phyloP scores from a whole-genome alignment of 2,888 invertebrate genomes.

The Andrena haemorrhoa region DNA sequence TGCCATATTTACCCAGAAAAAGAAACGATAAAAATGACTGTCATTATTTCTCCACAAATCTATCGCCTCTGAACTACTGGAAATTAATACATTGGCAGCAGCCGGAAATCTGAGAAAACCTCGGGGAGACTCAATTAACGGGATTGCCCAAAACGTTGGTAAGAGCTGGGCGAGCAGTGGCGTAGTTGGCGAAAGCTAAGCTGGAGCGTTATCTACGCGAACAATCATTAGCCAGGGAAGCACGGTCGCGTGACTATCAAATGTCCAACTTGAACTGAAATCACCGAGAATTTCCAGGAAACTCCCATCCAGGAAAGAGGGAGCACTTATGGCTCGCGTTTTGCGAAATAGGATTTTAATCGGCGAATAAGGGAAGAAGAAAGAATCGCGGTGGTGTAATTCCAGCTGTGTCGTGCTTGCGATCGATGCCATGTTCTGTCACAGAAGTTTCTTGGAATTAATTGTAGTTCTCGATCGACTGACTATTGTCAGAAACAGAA shows the following conservation, averaged over 20 bases:
- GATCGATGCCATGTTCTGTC: background rate
- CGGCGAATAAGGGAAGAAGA: constrained; percentile 14
- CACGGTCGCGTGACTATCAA: constrained; percentile 45
- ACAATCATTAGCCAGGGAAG: constrained; percentile 35
- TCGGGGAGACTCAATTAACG: constrained; percentile 57
- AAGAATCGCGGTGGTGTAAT: background rate
- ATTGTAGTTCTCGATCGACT: background rate
- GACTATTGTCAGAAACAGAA: too few relatives aligned
- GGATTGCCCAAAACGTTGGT: constrained; percentile 49
- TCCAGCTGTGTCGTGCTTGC: background rate
- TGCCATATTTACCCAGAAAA: too few relatives aligned
- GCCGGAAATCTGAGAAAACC: constrained; percentile 39
- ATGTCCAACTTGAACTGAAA: constrained; percentile 49
- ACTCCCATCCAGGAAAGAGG: constrained; percentile 18
- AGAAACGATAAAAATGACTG: too few relatives aligned
- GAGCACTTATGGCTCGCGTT: constrained; percentile 37
- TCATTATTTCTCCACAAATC: too few relatives aligned
- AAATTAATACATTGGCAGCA: background rate
- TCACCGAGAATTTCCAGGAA: constrained; percentile 39
- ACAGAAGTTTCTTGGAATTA: background rate
- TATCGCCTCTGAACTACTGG: too few relatives aligned
- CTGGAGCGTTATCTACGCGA: constrained; percentile 40
- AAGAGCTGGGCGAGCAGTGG: constrained; percentile 13
- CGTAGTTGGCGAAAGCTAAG: constrained; percentile 43
- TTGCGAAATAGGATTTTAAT: constrained; percentile 24